These are phyloP conservation scores for Dryobates pubescens DNA, from an alignment of 2,797 vertebrate species.

Conservation along the genomic window DNA sequence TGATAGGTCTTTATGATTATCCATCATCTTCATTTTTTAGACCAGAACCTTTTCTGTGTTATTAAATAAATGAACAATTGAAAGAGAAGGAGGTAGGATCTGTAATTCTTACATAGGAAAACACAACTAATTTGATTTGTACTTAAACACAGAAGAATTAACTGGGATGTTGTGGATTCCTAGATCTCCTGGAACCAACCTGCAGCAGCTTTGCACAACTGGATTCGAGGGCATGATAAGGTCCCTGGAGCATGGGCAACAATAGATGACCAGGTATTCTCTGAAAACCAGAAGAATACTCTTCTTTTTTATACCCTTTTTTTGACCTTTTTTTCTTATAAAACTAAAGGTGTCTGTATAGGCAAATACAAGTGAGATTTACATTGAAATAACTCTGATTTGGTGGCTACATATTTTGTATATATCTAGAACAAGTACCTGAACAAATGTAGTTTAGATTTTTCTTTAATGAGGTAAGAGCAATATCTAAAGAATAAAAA, in stretches of 20 bases:
- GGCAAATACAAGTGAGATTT: not conserved
- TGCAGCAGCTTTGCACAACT: conserved; percentile 90
- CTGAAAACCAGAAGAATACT: not conserved
- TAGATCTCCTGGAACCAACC: conserved; percentile 90
- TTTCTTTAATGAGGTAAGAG: not conserved
- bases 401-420: not conserved
- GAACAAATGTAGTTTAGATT: not conserved
- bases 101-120: not conserved
- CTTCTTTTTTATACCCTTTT: not conserved
- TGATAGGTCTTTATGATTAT: not conserved
- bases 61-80: not conserved
- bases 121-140: not conserved
- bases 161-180: not conserved
- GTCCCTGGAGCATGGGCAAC: conserved; percentile 93
- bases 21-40: not conserved
- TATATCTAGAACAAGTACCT: not conserved
- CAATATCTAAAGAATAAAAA: not conserved
- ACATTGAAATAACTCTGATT: not conserved
- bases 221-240: conserved; percentile 98
- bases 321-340: not conserved
- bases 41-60: not conserved
- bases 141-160: not conserved
- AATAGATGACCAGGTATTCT: conserved; percentile 87
- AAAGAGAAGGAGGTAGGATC: not conserved
- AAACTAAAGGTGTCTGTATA: not conserved